Evolutionary conservation across 1,140 invertebrate species (phyloP), one percentile per base, ranked within the genome.

Genomic region (Magallana angulata): DNA sequence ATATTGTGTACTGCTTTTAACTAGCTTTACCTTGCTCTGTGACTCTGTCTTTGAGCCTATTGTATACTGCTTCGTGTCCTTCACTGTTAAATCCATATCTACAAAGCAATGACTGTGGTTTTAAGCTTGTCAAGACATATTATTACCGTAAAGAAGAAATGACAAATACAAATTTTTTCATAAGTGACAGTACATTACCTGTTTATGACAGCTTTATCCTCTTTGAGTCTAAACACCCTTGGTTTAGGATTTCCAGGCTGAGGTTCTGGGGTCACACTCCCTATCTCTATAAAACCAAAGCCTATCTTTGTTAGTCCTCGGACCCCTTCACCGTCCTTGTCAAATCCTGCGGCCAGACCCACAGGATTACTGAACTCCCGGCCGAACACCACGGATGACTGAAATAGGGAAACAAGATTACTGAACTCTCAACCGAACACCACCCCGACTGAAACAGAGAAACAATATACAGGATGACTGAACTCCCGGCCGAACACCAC

Each of bases 301-400:
- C 99, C 99, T 84, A 98, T 95, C 92, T 97, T 96, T 81, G 96
- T 96, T 56, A 99, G 94, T 0, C 97, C 97, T 88, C 96, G 94
- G 1, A 99, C 96, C 48, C 97, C 98, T 96, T 99, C 98, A 11
- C 96, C 99, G 95, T 99, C 97, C 94, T 99, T 99, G 94, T 99
- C 99, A 96, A 99, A 99, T 4, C 99, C 99, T 89, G 99, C 99
- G 81, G 99, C 99, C 91, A 99, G 97, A 57, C 99, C 99, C 92
- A 99, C 93, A 0, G 98, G 98, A 95, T 99, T 99, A 87, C 95
- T 95, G 82, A 99, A 97, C 18, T 97, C 92, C 88, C 90, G 83
- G 7, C 96, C 96, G 92, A 97, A 97, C 57, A 99, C 95, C 80
- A 95, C 96, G 0, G 96, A 97, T 93, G 96, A 96, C 91, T 92